Percentiles rank a stretch among this genome's conserved stretches.
Evolutionary conservation across 2,797 vertebrate species (phyloP).

Genomic region (Florisuga fusca): DNA sequence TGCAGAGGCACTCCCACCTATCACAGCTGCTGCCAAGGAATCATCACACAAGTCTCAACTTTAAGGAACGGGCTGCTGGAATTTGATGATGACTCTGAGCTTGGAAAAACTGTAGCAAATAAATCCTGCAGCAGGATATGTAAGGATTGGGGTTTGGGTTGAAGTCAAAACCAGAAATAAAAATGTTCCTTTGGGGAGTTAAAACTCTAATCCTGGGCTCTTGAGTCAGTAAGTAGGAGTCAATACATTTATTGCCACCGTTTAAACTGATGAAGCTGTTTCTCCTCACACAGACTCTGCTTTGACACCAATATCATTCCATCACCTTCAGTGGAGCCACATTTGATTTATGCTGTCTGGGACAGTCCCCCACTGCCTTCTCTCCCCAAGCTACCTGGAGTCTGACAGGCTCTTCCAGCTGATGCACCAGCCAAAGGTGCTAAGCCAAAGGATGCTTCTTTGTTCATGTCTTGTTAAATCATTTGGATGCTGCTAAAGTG

Average conservation of each 20-base stretch:
- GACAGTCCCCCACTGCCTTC: neutral
- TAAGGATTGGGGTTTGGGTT: neutral
- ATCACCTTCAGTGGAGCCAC: neutral
- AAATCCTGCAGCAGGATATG: neutral
- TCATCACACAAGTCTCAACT: neutral
- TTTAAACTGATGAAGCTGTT: neutral
- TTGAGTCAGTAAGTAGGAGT: neutral
- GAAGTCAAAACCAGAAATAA: constrained; percentile 20
- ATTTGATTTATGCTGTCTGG: neutral
- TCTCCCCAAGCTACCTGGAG: neutral
- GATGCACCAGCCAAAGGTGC: neutral
- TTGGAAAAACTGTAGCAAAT: neutral
- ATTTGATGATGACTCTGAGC: neutral
- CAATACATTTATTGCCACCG: neutral
- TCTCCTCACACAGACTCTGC: neutral
- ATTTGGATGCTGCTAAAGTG: neutral
- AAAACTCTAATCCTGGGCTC: neutral
- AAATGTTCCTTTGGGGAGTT: neutral
- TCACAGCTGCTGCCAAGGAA: neutral
- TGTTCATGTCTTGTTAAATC: neutral
- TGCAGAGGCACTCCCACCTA: neutral
- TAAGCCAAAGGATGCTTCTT: neutral
- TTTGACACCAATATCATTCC: neutral
- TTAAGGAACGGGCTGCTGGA: neutral
- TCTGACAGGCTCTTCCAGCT: neutral